These are phyloP conservation scores for Chalcis sispes DNA, from an alignment of 2,888 invertebrate genomes.

Conservation along the genomic window DNA sequence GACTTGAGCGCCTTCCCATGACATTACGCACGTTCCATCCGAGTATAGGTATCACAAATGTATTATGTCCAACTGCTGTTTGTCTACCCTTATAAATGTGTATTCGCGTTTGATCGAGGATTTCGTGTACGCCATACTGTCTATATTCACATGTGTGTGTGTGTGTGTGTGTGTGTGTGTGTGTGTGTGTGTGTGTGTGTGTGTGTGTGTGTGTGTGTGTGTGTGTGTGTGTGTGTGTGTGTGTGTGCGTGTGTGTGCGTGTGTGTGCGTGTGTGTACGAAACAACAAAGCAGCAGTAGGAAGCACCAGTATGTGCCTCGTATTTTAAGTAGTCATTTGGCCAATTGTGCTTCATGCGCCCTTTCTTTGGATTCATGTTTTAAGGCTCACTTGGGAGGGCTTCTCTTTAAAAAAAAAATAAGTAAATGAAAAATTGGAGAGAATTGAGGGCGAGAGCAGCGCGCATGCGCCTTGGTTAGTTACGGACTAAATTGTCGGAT, in stretches of 20 bases:
- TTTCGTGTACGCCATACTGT: background rate
- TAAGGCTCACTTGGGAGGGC: background rate
- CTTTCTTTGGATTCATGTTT: slow-evolving; percentile 22
- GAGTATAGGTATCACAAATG: too few species aligned
- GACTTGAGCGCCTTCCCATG: slow-evolving; percentile 54
- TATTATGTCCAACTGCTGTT: too few species aligned
- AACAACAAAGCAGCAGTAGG: too few species aligned
- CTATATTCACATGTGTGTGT: too few species aligned
- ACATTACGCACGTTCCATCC: slow-evolving; percentile 20
- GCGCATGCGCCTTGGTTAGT: slow-evolving; percentile 66
- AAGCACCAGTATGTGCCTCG: slow-evolving; percentile 29
- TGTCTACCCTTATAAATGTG: too few species aligned
- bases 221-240: slow-evolving; percentile 10
- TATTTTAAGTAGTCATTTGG: slow-evolving; percentile 5
- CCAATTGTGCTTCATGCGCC: background rate
- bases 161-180: too few species aligned
- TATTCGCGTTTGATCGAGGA: slow-evolving; percentile 13
- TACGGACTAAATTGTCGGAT: slow-evolving; percentile 71
- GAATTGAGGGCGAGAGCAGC: slow-evolving; percentile 65
- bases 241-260: too few species aligned
- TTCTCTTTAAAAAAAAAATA: too few species aligned
- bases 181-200: too few species aligned
- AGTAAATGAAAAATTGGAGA: slow-evolving; percentile 62
- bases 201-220: too few species aligned
- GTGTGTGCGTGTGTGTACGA: slow-evolving; percentile 7